These are phyloP conservation scores for Cyrtodaria siliqua DNA, from an alignment of 2,888 invertebrate species.

Conservation along the genomic window DNA sequence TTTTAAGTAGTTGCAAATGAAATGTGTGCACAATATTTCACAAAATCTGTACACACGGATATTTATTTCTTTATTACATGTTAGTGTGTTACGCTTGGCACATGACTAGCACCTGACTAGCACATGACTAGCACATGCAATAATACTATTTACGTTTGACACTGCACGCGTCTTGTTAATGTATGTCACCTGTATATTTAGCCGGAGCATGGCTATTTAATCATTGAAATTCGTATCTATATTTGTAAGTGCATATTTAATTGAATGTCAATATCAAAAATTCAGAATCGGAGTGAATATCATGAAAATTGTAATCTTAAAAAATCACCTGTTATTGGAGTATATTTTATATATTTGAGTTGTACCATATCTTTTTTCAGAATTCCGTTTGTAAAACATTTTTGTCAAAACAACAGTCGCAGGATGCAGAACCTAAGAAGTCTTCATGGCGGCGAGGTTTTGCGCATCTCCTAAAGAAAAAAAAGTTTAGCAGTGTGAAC, in stretches of 20 bases:
- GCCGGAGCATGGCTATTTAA: no score
- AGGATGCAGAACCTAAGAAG: constrained; percentile 68
- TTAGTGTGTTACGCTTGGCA: no score
- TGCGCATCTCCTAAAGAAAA: constrained; percentile 79
- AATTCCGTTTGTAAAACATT: constrained; percentile 66
- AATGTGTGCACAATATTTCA: no score
- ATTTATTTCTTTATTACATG: no score
- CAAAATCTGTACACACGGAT: no score
- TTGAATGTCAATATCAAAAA: neutral
- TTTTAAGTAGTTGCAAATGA: no score
- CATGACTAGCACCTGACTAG: no score
- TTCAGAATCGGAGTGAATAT: no score
- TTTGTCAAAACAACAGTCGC: constrained; percentile 58
- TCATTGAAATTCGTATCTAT: neutral
- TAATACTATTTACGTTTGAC: no score
- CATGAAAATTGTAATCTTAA: neutral
- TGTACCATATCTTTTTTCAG: constrained; percentile 56
- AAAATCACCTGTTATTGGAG: neutral
- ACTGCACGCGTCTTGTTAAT: no score
- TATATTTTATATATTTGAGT: neutral
- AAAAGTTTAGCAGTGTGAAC: constrained; percentile 61
- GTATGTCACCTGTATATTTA: no score
- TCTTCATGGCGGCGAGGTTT: constrained; percentile 79
- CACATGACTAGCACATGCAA: no score
- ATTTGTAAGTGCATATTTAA: neutral